Evolutionary conservation across 92 coral and sea anemone genomes (phyloP), one percentile per base, ranked within the genome.

Genomic region (Chrysogorgia sp.): DNA sequence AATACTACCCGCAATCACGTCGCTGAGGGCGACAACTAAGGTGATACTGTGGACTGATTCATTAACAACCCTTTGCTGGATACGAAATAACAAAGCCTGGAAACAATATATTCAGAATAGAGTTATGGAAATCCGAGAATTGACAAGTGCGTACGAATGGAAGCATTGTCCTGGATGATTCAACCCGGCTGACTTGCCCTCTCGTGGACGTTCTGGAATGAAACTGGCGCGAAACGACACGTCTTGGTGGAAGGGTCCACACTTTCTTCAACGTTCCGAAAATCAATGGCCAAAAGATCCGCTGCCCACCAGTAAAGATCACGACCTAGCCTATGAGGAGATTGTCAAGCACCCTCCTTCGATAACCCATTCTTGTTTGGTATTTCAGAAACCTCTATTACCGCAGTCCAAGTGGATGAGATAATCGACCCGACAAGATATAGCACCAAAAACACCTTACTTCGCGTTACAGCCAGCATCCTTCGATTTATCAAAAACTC

Each of bases 181-280:
- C 2, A 87, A 87, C 52, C 88, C 76, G 12, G 91, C 91, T 15
- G 88, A 79, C 48, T 31, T 79, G 67, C 80, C 85, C 8, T 79
- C 91, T 10, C 79, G 82, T 47, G 85, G 85, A 33, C 50, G 75
- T 33, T 72, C 67, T 3, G 84, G 75, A 17, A 52, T 75, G 32
- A 50, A 68, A 17, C 67, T 75, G 2, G 56, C 45, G 9, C n/a
- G 7, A 17, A 30, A 58, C 10, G 64, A 49, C 17, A 15, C 19
- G 4, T n/a, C n/a, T n/a, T 86, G 84, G 86, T 86, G 84, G 81
- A 63, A 60, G 12, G 86, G 90, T 13, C 86, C 84, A 29, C 40
- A 41, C 19, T 79, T 63, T 29, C 63, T 79, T 2, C 1, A 64
- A 32, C 14, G 5, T 31, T 7, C 58, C 15, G 29, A 48, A 15